Conservation (phyloP, 1,140 invertebrate species). For the Drosophila nannoptera region DNA sequence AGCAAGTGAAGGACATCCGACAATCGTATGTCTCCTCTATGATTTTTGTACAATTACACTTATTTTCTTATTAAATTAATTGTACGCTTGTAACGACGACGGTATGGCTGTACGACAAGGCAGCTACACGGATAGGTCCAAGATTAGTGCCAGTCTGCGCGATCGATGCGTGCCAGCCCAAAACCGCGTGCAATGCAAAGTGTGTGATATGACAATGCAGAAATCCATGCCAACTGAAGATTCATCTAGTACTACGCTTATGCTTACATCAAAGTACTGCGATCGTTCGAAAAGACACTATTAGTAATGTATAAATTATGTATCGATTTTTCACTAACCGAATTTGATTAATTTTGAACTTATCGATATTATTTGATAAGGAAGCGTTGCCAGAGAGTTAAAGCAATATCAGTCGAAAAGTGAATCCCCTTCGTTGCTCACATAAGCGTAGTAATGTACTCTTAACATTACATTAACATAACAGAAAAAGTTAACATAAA, state of each 20-base stretch:
- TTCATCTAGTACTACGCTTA: slow-evolving; percentile 18
- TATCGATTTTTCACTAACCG: too few relatives aligned
- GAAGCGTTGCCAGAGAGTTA: not conserved
- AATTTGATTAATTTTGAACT: not conserved
- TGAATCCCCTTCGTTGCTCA: not conserved
- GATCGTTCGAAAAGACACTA: not conserved
- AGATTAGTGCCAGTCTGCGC: slow-evolving; percentile 7
- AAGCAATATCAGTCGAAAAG: not conserved
- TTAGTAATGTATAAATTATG: not conserved
- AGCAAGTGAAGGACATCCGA: slow-evolving; percentile 14
- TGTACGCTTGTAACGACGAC: slow-evolving; percentile 10
- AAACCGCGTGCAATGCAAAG: slow-evolving; percentile 24
- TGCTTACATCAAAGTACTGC: slow-evolving; percentile 1
- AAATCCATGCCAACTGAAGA: slow-evolving; percentile 38
- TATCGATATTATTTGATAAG: not conserved
- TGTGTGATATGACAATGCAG: slow-evolving; percentile 28
- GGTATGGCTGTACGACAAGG: not conserved
- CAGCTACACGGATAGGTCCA: too few relatives aligned
- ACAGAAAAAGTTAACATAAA: slow-evolving; percentile 13
- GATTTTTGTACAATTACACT: slow-evolving; percentile 24
- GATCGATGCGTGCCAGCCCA: slow-evolving; percentile 4
- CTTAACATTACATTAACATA: slow-evolving; percentile 9
- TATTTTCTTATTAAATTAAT: slow-evolving; percentile 42
- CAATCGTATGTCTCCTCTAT: not conserved
- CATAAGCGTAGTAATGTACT: slow-evolving; percentile 1